phyloP scores from a whole-genome alignment of 2,888 invertebrate species.

The Ceramica pisi region DNA sequence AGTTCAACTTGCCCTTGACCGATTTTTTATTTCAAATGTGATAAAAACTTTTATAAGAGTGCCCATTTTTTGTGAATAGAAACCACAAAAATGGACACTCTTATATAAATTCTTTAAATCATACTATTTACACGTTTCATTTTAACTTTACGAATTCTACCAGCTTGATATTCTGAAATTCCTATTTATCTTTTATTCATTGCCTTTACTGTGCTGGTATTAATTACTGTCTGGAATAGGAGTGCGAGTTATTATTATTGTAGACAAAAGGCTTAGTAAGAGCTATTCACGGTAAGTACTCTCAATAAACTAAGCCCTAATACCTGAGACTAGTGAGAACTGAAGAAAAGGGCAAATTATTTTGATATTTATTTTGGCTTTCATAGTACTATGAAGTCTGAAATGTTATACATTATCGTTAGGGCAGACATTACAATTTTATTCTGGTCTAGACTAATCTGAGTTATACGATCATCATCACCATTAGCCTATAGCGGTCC shows the following conservation, averaged over 20 bases:
- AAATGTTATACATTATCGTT: slow-evolving; percentile 7
- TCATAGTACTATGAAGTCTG: neutral
- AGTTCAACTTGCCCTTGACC: no score
- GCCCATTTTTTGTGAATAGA: no score
- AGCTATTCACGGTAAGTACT: slow-evolving; percentile 18
- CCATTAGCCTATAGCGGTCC: no score
- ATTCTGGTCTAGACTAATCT: no score
- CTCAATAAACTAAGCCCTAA: slow-evolving; percentile 19
- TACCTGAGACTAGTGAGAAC: slow-evolving; percentile 14
- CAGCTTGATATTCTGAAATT: neutral
- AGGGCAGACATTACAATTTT: neutral
- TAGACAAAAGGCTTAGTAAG: slow-evolving; percentile 19
- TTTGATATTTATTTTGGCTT: slow-evolving; percentile 25
- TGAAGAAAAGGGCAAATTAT: slow-evolving; percentile 17
- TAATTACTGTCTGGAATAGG: slow-evolving; percentile 21
- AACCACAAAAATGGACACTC: no score
- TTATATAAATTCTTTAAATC: no score
- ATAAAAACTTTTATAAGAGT: no score
- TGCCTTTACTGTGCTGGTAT: neutral
- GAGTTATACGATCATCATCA: no score
- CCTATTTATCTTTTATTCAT: slow-evolving; percentile 1
- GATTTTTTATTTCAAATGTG: no score
- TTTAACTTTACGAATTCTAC: neutral
- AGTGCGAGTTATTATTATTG: slow-evolving; percentile 25
- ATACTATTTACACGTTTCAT: neutral